These are phyloP conservation scores for Drosophila kepulauana DNA, from an alignment of 1,140 invertebrate genomes.

Conservation along the genomic window DNA sequence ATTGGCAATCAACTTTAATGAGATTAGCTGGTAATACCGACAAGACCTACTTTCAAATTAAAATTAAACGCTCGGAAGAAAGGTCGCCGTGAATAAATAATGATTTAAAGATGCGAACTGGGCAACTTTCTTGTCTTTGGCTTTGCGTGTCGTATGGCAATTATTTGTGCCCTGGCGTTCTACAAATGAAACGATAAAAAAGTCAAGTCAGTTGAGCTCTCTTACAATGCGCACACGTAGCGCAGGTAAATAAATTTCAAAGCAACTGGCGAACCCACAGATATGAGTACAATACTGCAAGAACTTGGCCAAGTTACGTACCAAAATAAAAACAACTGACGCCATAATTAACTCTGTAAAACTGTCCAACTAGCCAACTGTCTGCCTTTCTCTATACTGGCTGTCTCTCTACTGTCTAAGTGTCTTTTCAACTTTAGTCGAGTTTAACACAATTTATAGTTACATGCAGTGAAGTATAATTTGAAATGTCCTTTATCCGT, in stretches of 20 bases:
- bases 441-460: conserved; percentile 71
- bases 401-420: conserved; percentile 33
- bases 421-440: conserved; percentile 38
- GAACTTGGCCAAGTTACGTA: conserved; percentile 27
- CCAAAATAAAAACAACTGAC: conserved; percentile 48
- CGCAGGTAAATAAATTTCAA: conserved; percentile 48
- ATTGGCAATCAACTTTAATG: conserved; percentile 24
- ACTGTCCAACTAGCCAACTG: conserved; percentile 48
- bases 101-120: conserved; percentile 18
- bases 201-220: conserved; percentile 28
- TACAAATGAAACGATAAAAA: conserved; percentile 49
- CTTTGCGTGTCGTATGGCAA: conserved; percentile 64
- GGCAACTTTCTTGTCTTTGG: conserved; percentile 26
- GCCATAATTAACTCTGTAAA: conserved; percentile 68
- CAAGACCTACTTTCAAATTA: conserved; percentile 58
- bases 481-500: conserved; percentile 42
- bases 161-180: conserved; percentile 46
- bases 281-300: conserved; percentile 2
- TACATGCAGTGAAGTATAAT: conserved; percentile 47
- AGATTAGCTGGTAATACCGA: conserved; percentile 13
- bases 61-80: conserved; percentile 47
- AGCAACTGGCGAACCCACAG: conserved; percentile 31
- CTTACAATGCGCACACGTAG: conserved; percentile 42
- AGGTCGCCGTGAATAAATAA: conserved; percentile 39
- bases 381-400: conserved; percentile 19